phyloP scores from a whole-genome alignment of 1,140 invertebrate species.

The Steinernema khuongi region DNA sequence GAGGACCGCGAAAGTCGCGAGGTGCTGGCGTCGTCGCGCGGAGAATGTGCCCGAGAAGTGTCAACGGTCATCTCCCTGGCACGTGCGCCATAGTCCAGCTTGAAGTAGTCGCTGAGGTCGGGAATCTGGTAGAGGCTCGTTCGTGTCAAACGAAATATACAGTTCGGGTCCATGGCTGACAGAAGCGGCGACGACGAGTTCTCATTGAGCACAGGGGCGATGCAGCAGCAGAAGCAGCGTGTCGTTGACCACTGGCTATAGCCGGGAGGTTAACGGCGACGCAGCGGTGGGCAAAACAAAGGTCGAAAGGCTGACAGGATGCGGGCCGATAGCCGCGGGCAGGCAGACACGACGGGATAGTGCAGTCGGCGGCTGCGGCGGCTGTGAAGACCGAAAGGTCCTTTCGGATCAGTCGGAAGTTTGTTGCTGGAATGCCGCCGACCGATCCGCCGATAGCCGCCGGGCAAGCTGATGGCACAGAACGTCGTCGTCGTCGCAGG shows the following conservation, averaged over 20 bases:
- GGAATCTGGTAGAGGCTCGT: background rate
- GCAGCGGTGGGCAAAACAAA: conserved; percentile 5
- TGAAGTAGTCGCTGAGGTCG: conserved; percentile 3
- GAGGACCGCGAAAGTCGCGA: background rate
- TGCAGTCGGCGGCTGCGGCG: background rate
- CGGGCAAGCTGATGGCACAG: background rate
- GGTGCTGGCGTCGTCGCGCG: background rate
- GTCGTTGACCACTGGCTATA: background rate
- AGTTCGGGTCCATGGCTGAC: background rate
- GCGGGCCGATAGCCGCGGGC: background rate
- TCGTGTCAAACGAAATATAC: background rate
- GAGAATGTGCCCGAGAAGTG: background rate
- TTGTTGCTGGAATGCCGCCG: conserved; percentile 12
- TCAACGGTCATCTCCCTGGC: background rate
- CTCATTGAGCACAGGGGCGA: background rate
- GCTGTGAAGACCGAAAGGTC: background rate
- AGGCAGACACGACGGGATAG: background rate
- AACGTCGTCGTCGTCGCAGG: background rate
- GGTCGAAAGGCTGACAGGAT: background rate
- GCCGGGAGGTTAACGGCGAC: background rate
- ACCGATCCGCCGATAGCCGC: background rate
- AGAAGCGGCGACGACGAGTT: background rate
- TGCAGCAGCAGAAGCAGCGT: too few relatives aligned
- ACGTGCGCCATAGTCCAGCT: background rate
- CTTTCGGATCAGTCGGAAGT: conserved; percentile 6